Conservation (phyloP, 2,113 vertebrate species). For the Archilochus colubris region DNA sequence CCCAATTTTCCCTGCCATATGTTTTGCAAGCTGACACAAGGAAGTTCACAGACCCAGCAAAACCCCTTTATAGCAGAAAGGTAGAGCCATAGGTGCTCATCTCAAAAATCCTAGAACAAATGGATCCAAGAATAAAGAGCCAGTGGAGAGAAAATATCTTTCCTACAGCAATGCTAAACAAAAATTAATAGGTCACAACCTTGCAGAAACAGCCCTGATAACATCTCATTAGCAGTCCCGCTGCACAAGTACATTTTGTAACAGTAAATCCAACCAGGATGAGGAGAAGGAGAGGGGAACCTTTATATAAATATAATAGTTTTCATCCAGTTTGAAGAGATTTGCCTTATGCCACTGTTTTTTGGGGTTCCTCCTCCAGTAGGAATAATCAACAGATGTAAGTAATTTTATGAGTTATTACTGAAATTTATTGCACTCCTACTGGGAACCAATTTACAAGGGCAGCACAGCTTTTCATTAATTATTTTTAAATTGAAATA, state of each 20-base stretch:
- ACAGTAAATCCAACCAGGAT: neutral
- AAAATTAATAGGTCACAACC: slow-evolving; percentile 19
- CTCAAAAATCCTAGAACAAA: neutral
- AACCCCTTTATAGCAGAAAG: neutral
- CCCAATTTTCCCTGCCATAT: neutral
- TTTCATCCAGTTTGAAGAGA: neutral
- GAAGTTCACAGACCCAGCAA: neutral
- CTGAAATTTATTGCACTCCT: neutral
- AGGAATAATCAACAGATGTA: neutral
- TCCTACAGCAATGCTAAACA: slow-evolving; percentile 24
- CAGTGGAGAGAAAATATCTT: neutral
- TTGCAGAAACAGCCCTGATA: slow-evolving; percentile 7
- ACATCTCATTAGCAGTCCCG: slow-evolving; percentile 29
- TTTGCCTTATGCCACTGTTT: neutral
- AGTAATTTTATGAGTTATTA: neutral
- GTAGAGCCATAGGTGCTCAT: neutral
- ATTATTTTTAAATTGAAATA: neutral
- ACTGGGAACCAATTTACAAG: neutral
- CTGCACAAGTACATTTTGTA: neutral
- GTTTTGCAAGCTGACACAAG: neutral
- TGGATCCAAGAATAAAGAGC: neutral
- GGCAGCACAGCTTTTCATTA: neutral
- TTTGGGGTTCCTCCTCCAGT: neutral
- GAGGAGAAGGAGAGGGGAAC: neutral
- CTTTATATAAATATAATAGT: neutral